Evolutionary conservation across 2,113 vertebrate species (phyloP), one percentile per base, ranked within the genome.

Genomic region (Cariama cristata): DNA sequence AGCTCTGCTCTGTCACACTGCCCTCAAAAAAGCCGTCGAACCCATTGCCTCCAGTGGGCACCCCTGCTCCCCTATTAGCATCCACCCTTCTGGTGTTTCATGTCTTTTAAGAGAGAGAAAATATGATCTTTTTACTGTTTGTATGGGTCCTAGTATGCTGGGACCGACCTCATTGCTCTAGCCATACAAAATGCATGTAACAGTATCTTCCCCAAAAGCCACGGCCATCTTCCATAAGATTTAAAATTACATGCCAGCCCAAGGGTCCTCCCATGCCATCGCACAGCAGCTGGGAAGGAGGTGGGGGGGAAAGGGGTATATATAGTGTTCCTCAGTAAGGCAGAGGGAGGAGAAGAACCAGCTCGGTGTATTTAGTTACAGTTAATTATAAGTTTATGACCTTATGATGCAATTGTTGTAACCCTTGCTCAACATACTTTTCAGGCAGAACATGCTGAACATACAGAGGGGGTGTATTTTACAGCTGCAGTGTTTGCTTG

Each of bases 341-440:
- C 68, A 67, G 42, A 18, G 22, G 75, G 79, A 86, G 40, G 55
- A 86, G 88, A 84, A 96, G 91, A 96, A 94, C 85, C 18, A 84
- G 91, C 69, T 91, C 94, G 44, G 69, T 69, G 71, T 80, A 55
- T 59, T 91, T 93, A 75, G 94, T 93, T 85, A 74, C 63, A 90
- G 95, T 86, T 92, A 92, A 93, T 88, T 95, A 94, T 90, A 96
- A 94, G 59, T 96, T 96, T 97, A 97, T 89, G 95, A 95, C 93
- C 95, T 97, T 93, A 91, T 95, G 90, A 96, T 96, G 94, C 84
- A 97, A 89, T 93, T 93, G 94, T 22, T 80, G 47, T 73, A 52
- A 45, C 84, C 60, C 76, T 97, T 94, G 87, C 93, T 95, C 96
- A 92, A 92, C 84, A 96, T 42, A 75, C 69, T 97, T 96, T 87